Base-by-base conservation (phyloP, 2,797 vertebrate species). In the Pangasius macronema region DNA sequence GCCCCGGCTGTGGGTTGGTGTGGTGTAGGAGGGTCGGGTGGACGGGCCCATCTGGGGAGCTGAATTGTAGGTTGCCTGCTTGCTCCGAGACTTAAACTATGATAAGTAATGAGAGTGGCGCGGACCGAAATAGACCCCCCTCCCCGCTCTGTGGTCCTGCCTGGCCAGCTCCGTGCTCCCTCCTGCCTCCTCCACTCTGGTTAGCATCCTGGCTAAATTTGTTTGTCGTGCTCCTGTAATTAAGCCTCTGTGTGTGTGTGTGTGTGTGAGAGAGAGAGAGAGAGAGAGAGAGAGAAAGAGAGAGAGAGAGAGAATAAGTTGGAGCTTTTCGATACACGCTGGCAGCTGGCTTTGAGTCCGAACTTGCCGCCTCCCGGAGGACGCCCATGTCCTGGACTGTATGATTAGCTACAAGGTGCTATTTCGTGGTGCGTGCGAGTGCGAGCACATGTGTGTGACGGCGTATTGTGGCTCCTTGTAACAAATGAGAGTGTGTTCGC, bases 171-270 rank as follows among this genome's bases (percentile, higher is more conserved):
- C 91, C 94, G 93, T 94, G 95, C 94, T 95, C 95, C 95, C 95
- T 95, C 94, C 94, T 93, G 93, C 94, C 94, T 96, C 95, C 95
- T 95, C 95, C 95, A 94, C 95, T 96, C 93, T 96, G 96, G 96
- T 96, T 96, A 96, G 95, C 96, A 96, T 96, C 93, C 94, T 93
- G 95, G 94, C 95, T 96, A 96, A 96, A 96, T 96, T 93, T 95
- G 96, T 95, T 91, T 94, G 94, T 94, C 94, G 89, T 91, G 94
- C 93, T 93, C 93, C 96, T 96, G 95, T 96, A 96, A 96, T 96
- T 96, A 96, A 95, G 95, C 93, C 92, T 72, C 55, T 83, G 85
- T 70, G 85, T 77, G 81, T 82, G 89, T 88, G 83, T 51, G 49
- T 49, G 87, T 82, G 77, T 67, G 83, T 72, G 63, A 5, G 63